Conservation (phyloP, 2,888 invertebrate species). For the Blera fallax region DNA sequence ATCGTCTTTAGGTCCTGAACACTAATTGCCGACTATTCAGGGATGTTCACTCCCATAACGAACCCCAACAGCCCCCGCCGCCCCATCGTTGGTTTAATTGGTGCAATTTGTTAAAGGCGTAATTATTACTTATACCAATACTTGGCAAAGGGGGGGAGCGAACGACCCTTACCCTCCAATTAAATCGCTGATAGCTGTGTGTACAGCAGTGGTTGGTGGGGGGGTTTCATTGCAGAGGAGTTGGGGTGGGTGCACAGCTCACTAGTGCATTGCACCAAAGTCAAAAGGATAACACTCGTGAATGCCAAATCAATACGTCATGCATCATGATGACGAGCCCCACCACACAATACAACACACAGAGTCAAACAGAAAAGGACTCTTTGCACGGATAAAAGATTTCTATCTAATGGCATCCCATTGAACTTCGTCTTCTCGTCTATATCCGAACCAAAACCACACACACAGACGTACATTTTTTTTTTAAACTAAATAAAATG, state of each 20-base stretch:
- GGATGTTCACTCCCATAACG: conserved; percentile 32
- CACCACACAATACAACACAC: neutral
- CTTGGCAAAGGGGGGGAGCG: neutral
- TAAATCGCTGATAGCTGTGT: conserved; percentile 27
- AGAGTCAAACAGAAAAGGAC: neutral
- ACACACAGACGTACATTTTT: conserved; percentile 30
- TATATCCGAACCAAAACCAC: conserved; percentile 3
- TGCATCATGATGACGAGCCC: conserved; percentile 18
- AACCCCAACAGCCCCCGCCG: neutral
- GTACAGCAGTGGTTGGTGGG: neutral
- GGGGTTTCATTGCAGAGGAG: neutral
- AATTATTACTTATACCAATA: conserved; percentile 72
- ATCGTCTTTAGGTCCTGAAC: conserved; percentile 67
- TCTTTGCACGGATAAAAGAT: conserved; percentile 44
- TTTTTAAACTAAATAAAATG: conserved; percentile 66
- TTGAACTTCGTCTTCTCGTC: conserved; percentile 54
- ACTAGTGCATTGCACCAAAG: conserved; percentile 27
- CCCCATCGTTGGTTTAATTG: conserved; percentile 62
- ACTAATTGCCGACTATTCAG: conserved; percentile 72
- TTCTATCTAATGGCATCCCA: conserved; percentile 64
- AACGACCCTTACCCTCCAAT: conserved; percentile 27
- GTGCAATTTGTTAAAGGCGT: conserved; percentile 71
- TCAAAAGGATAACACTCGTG: conserved; percentile 47
- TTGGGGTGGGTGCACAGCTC: neutral
- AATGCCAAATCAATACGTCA: conserved; percentile 68